Percentiles rank a stretch among this genome's conserved stretches.
Evolutionary conservation across 2,113 vertebrate species (phyloP).

Genomic region (Bubo blakistoni): DNA sequence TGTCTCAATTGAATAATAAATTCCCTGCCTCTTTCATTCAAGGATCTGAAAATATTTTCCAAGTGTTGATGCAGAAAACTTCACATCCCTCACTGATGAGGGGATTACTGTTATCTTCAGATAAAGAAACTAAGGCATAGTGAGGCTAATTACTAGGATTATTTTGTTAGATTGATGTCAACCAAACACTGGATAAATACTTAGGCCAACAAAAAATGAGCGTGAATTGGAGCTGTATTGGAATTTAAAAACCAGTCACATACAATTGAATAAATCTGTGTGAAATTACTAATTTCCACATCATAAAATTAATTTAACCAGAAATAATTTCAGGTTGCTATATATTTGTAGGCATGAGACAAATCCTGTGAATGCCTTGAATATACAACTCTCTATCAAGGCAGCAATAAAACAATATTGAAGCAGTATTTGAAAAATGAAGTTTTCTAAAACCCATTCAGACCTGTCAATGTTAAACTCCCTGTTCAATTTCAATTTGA

Average conservation of each 20-base stretch:
- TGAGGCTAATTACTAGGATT: conserved; percentile 3
- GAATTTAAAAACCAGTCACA: background rate
- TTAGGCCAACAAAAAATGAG: background rate
- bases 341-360: background rate
- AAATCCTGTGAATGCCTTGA: background rate
- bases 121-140: conserved; percentile 10
- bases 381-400: background rate
- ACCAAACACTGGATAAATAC: background rate
- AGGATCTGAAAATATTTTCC: conserved; percentile 7
- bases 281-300: conserved; percentile 40
- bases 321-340: conserved; percentile 8
- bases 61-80: background rate
- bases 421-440: background rate
- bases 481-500: background rate
- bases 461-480: background rate
- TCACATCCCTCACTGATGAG: background rate
- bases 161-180: background rate
- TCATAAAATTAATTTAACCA: conserved; percentile 26
- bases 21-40: background rate
- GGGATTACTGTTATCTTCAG: background rate
- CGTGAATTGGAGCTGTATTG: background rate
- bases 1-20: background rate
- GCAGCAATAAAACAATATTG: background rate
- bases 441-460: background rate
- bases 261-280: background rate